These are phyloP conservation scores for Andrena marginata DNA, from an alignment of 2,888 invertebrate species.

Conservation along the genomic window DNA sequence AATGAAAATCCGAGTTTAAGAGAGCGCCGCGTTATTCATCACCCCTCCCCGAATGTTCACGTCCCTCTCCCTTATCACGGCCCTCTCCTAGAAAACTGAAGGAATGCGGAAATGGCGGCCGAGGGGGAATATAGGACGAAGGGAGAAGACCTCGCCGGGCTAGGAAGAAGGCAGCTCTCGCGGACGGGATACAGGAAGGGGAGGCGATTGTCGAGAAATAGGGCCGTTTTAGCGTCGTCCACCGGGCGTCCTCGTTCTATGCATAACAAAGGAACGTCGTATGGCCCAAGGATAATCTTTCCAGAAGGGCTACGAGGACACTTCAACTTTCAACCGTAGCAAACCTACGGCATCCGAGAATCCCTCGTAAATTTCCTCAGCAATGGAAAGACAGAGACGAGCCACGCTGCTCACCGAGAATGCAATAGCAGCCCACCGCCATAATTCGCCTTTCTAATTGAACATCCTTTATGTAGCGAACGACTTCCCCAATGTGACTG, in stretches of 20 bases:
- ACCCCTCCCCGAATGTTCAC: background rate
- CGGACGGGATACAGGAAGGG: conserved; percentile 40
- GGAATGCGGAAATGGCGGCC: conserved; percentile 37
- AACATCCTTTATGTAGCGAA: background rate
- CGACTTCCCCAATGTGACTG: background rate
- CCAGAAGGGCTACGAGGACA: conserved; percentile 24
- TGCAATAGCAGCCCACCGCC: background rate
- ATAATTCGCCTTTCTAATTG: background rate
- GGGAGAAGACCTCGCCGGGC: background rate
- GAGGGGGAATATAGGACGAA: conserved; percentile 31
- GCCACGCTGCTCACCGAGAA: background rate
- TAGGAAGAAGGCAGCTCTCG: conserved; percentile 26
- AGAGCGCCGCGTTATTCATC: conserved; percentile 22
- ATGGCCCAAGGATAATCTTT: conserved; percentile 46
- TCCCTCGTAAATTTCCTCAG: conserved; percentile 15
- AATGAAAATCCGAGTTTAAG: conserved; percentile 6
- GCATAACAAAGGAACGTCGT: conserved; percentile 56
- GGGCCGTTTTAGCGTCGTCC: conserved; percentile 56
- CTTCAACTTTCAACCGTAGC: conserved; percentile 28
- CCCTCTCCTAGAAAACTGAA: background rate
- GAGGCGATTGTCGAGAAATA: conserved; percentile 57
- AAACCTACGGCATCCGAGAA: background rate
- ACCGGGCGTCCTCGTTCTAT: conserved; percentile 49
- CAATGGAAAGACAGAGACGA: background rate
- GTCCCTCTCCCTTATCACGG: conserved; percentile 25